A percentile compares a stretch with the other conserved stretches of the same genome.
phyloP scores from a whole-genome alignment of 1,140 invertebrate species.

The Mactra quadrangularis region DNA sequence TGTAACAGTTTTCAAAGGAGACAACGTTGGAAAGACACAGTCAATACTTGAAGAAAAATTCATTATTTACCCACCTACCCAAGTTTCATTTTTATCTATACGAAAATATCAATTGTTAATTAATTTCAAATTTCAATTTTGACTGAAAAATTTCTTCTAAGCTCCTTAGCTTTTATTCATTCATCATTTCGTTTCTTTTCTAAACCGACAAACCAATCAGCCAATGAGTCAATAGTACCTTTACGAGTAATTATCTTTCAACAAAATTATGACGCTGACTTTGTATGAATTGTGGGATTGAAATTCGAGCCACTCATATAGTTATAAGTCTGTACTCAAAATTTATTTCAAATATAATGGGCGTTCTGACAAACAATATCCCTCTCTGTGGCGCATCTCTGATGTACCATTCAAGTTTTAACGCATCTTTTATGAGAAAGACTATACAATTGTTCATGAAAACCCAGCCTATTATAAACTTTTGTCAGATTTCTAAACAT shows the following conservation, averaged over 20 bases:
- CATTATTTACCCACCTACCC: too few relatives aligned
- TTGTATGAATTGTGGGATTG: slow-evolving; percentile 28
- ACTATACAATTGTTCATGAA: slow-evolving; percentile 40
- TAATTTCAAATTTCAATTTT: too few relatives aligned
- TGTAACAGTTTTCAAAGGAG: too few relatives aligned
- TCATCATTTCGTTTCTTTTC: too few relatives aligned
- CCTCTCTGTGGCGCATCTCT: slow-evolving; percentile 41
- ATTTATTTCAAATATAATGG: slow-evolving; percentile 40
- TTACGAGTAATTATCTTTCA: slow-evolving; percentile 37
- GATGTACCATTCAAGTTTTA: slow-evolving; percentile 7
- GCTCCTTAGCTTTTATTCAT: too few relatives aligned
- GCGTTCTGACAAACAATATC: slow-evolving; percentile 46
- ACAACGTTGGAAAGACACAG: too few relatives aligned
- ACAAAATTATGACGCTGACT: slow-evolving; percentile 43
- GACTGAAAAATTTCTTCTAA: too few relatives aligned
- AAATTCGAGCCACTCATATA: slow-evolving; percentile 52
- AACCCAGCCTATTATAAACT: slow-evolving; percentile 40
- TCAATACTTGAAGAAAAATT: too few relatives aligned
- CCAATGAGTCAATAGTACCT: too few relatives aligned
- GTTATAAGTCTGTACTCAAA: slow-evolving; percentile 15
- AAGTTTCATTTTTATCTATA: too few relatives aligned
- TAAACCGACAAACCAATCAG: too few relatives aligned
- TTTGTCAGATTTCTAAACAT: slow-evolving; percentile 20
- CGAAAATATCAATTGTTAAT: too few relatives aligned
- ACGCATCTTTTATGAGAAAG: slow-evolving; percentile 56